Percentiles rank a stretch among this genome's conserved stretches.
Evolutionary conservation across 1,140 invertebrate species (phyloP).

Genomic region (Portunus trituberculatus): DNA sequence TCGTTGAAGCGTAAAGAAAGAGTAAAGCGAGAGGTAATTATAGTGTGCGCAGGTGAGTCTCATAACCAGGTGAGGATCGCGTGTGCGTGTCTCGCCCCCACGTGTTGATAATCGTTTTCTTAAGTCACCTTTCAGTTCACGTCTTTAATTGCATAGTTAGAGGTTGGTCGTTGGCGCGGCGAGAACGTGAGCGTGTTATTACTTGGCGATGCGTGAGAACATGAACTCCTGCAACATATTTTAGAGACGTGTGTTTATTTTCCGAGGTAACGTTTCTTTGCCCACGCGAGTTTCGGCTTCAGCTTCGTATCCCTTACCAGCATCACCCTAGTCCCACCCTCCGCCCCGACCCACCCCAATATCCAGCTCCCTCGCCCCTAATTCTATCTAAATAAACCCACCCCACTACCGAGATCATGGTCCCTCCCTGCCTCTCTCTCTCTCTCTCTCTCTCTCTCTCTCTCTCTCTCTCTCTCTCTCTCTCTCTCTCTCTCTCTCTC

Average conservation of each 20-base stretch:
- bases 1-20: too few relatives aligned
- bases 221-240: not conserved
- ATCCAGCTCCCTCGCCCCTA: not conserved
- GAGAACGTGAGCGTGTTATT: not conserved
- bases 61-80: not conserved
- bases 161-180: not conserved
- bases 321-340: not conserved
- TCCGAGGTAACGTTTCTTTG: not conserved
- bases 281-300: not conserved
- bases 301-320: not conserved
- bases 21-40: not conserved
- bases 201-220: not conserved
- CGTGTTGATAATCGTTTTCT: not conserved
- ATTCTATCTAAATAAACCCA: slow-evolving; percentile 39
- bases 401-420: not conserved
- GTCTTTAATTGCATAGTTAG: not conserved
- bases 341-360: not conserved
- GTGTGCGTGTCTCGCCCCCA: not conserved
- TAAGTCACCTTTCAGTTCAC: not conserved
- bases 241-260: not conserved
- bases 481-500: slow-evolving; percentile 39
- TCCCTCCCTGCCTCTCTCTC: not conserved
- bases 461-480: slow-evolving; percentile 23
- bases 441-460: slow-evolving; percentile 31
- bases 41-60: not conserved